Base-by-base conservation (phyloP, 64 coral and sea anemone genomes). In the Porites lutea region DNA sequence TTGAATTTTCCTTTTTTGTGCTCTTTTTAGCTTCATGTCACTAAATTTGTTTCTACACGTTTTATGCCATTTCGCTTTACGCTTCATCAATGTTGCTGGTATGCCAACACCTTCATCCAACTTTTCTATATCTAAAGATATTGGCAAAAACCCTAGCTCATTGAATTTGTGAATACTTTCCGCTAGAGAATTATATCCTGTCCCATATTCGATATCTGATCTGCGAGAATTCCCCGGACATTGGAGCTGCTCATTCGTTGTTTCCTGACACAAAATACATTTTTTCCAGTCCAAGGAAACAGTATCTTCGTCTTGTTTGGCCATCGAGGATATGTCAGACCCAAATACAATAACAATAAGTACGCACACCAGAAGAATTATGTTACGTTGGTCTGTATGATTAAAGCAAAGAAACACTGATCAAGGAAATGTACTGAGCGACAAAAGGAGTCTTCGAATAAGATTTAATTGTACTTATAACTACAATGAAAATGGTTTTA, bases 181-280 rank as follows among this genome's bases (percentile, higher is more conserved):
- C 44, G 19, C 88, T 12, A 90, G 71, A 48, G 76, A 81, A 37
- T 62, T 16, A 5, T 73, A 73, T 2, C 71, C 71, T 73, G 71
- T 73, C 20, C 71, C 78, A 82, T 71, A 62, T 55, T 55, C 53
- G 11, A 55, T 55, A 55, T 55, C 53, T 20, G 73, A 75, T n/a
- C 89, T 53, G 12, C 73, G 73, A 5, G 47, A 48, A 12, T 92
- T 84, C 46, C 23, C 71, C 46, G 65, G 79, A 52, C 78, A 85
- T n/a, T 61, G 72, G 13, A 92, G 58, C 11, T 18, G 6, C 73
- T 86, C 80, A 43, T 7, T 12, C 5, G 22, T 86, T 50, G 52
- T 8, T 77, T 92, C 77, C 50, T 92, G 79, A 77, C 79, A 92
- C 16, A 92, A 82, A 50, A 92, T 77, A 65, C 90, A 92, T 65